These are phyloP conservation scores for Coregonus ussuriensis DNA, from an alignment of 2,797 vertebrate species.

Conservation along the genomic window DNA sequence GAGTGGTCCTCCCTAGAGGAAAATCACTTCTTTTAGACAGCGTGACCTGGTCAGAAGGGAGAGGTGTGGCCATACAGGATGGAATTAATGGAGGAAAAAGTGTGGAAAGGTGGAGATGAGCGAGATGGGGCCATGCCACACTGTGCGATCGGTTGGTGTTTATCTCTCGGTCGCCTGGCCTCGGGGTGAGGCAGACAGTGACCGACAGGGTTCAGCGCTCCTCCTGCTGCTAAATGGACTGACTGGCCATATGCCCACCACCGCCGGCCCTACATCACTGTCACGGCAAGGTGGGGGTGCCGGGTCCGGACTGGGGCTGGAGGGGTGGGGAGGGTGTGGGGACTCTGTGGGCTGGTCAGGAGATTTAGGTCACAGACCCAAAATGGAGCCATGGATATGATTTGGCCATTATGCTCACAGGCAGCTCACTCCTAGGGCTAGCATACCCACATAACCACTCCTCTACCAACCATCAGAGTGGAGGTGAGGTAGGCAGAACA, in stretches of 20 bases:
- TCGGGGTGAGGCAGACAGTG: slow-evolving; percentile 74
- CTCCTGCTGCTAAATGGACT: slow-evolving; percentile 83
- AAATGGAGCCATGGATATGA: slow-evolving; percentile 42
- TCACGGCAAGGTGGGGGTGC: slow-evolving; percentile 50
- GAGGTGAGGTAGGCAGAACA: background rate
- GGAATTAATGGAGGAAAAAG: slow-evolving; percentile 10
- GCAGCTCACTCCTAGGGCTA: background rate
- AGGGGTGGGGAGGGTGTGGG: slow-evolving; percentile 17
- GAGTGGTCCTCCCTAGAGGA: background rate
- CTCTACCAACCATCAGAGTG: slow-evolving; percentile 5
- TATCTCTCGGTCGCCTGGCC: slow-evolving; percentile 40
- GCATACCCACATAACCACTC: background rate
- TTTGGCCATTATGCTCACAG: slow-evolving; percentile 35
- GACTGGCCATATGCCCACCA: slow-evolving; percentile 79
- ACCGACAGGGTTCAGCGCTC: slow-evolving; percentile 79
- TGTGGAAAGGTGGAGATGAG: slow-evolving; percentile 10
- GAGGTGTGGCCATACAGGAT: slow-evolving; percentile 12
- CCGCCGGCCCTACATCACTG: slow-evolving; percentile 74
- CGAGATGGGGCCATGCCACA: background rate
- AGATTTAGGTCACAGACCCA: slow-evolving; percentile 59
- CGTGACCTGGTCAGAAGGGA: slow-evolving; percentile 9
- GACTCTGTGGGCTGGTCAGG: slow-evolving; percentile 36
- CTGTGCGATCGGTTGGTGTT: background rate
- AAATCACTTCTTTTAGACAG: background rate
- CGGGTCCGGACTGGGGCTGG: slow-evolving; percentile 36